phyloP scores from a whole-genome alignment of 2,888 invertebrate species.

The Morpho achilles region DNA sequence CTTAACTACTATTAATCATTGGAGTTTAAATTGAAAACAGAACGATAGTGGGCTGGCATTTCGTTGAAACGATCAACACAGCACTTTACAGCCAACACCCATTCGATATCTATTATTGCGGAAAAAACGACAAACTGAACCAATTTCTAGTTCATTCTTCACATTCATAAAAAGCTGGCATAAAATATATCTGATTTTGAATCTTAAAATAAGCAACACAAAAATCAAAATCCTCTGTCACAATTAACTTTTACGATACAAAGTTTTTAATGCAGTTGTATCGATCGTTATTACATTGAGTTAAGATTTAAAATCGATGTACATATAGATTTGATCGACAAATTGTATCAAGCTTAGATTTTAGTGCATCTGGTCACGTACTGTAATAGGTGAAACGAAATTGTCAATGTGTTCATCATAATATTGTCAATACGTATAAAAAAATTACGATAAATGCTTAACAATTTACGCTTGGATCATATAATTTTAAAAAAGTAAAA shows the following conservation, averaged over 20 bases:
- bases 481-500: no score
- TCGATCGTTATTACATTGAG: not conserved
- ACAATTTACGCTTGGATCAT: no score
- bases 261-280: constrained; percentile 2
- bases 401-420: constrained; percentile 20
- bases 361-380: constrained; percentile 32
- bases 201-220: not conserved
- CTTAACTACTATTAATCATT: not conserved
- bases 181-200: constrained; percentile 1
- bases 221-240: not conserved
- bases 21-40: constrained; percentile 14
- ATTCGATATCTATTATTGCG: constrained; percentile 21
- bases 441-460: no score
- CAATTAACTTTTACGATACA: constrained; percentile 2
- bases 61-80: constrained; percentile 16
- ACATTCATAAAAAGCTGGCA: constrained; percentile 22
- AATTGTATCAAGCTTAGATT: constrained; percentile 25
- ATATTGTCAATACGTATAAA: not conserved
- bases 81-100: constrained; percentile 19
- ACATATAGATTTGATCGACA: not conserved
- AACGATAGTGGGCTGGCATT: constrained; percentile 13
- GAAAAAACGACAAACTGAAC: constrained; percentile 27
- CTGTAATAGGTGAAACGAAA: constrained; percentile 28
- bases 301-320: constrained; percentile 17
- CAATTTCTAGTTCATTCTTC: constrained; percentile 30